Conservation (phyloP, 2,113 vertebrate genomes). For the Xyrauchen texanus region DNA sequence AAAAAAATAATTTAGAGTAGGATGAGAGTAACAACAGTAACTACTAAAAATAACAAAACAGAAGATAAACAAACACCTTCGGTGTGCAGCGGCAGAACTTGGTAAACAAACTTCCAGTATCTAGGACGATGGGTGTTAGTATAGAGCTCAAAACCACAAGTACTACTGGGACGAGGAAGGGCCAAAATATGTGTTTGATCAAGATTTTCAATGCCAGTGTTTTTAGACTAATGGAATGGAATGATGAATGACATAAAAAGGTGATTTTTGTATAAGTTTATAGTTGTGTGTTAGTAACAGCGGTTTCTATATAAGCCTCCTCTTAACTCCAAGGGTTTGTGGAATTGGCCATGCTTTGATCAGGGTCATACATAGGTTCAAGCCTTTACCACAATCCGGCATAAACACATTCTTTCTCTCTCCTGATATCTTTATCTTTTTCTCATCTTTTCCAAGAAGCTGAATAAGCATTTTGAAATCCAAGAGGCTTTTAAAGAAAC, state of each 20-base stretch:
- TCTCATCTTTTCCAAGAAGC: neutral
- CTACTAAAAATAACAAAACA: too few species aligned
- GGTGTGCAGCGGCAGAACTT: too few species aligned
- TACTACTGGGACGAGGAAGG: too few species aligned
- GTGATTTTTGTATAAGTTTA: too few species aligned
- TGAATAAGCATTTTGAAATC: neutral
- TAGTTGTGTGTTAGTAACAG: constrained; percentile 6
- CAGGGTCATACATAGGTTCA: constrained; percentile 7
- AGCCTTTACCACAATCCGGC: neutral
- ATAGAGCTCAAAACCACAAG: too few species aligned
- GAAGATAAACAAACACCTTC: too few species aligned
- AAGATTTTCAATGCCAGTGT: neutral
- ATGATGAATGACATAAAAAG: neutral
- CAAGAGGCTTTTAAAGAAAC: neutral
- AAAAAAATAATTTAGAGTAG: too few species aligned
- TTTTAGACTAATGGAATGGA: neutral
- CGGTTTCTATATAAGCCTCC: constrained; percentile 40
- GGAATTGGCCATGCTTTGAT: constrained; percentile 35
- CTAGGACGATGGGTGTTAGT: too few species aligned
- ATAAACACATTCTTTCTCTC: constrained; percentile 20
- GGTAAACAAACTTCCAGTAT: too few species aligned
- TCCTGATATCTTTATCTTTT: neutral
- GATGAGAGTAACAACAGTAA: too few species aligned
- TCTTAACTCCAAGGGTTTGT: constrained; percentile 42
- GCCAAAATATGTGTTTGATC: neutral